Conservation (phyloP, 2,797 vertebrate genomes). For the Siniperca obscura region DNA sequence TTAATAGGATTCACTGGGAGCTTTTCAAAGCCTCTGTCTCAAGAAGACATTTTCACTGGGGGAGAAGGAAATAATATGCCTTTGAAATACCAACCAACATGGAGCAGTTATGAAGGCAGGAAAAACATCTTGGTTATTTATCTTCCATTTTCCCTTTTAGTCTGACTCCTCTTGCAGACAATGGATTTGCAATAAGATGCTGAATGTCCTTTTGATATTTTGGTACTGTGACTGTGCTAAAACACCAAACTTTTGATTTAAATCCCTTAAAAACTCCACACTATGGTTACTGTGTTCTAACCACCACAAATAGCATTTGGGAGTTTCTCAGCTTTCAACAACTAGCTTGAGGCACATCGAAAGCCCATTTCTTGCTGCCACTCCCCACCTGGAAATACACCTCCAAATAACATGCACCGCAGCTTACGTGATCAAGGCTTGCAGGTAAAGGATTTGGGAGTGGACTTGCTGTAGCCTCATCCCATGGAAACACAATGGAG, state of each 20-base stretch:
- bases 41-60: constrained; percentile 62
- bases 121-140: constrained; percentile 45
- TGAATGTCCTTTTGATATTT: constrained; percentile 26
- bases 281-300: constrained; percentile 36
- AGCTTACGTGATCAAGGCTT: constrained; percentile 38
- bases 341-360: constrained; percentile 55
- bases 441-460: constrained; percentile 11
- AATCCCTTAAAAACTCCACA: constrained; percentile 33
- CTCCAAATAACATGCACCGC: constrained; percentile 40
- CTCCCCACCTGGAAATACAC: constrained; percentile 56
- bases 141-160: constrained; percentile 35
- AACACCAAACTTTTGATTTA: constrained; percentile 27
- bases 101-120: constrained; percentile 44
- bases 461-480: neutral
- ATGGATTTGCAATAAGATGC: constrained; percentile 34
- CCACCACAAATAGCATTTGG: constrained; percentile 47
- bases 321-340: constrained; percentile 66
- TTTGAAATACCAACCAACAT: constrained; percentile 74
- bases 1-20: constrained; percentile 74
- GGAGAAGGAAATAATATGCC: constrained; percentile 63
- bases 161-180: constrained; percentile 24
- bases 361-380: constrained; percentile 50
- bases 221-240: neutral
- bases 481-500: neutral
- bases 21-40: constrained; percentile 68